Percentiles rank a stretch among this genome's conserved stretches.
phyloP scores from a whole-genome alignment of 2,113 vertebrate genomes.

The Carettochelys insculpta region DNA sequence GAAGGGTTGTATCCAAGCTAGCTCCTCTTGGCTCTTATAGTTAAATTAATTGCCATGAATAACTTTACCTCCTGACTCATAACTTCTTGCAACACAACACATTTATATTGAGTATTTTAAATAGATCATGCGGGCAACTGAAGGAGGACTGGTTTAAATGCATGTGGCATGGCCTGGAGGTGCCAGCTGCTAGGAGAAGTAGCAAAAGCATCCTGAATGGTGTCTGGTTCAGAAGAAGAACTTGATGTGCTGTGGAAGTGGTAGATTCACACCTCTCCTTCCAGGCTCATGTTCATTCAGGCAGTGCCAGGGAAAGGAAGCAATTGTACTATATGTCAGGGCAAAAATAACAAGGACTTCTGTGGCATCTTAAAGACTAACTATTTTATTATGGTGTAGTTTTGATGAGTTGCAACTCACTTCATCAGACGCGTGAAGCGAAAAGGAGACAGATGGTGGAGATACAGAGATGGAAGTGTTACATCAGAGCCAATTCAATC shows the following conservation, averaged over 20 bases:
- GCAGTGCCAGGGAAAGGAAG: not conserved
- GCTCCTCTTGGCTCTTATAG: not conserved
- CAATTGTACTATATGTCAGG: not conserved
- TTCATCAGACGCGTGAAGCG: too few relatives aligned
- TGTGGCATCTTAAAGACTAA: too few relatives aligned
- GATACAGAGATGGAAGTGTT: too few relatives aligned
- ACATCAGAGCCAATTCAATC: too few relatives aligned
- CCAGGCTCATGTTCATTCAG: not conserved
- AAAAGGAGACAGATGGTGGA: too few relatives aligned
- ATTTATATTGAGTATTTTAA: not conserved
- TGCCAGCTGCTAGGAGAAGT: not conserved
- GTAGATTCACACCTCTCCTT: not conserved
- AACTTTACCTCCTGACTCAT: not conserved
- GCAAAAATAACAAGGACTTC: too few relatives aligned
- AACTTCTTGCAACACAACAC: not conserved
- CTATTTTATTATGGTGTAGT: too few relatives aligned
- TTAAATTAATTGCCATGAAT: not conserved
- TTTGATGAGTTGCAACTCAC: too few relatives aligned
- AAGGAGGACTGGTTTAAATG: not conserved
- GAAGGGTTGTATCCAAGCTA: too few relatives aligned
- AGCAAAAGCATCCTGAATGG: not conserved
- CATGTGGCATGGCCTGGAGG: not conserved
- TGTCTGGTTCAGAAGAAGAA: not conserved
- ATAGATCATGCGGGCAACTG: not conserved
- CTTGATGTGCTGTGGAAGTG: not conserved